Percentiles rank a stretch among this genome's conserved stretches.
Evolutionary conservation across 2,113 vertebrate genomes (phyloP).

Genomic region (Coptodon rendalli): DNA sequence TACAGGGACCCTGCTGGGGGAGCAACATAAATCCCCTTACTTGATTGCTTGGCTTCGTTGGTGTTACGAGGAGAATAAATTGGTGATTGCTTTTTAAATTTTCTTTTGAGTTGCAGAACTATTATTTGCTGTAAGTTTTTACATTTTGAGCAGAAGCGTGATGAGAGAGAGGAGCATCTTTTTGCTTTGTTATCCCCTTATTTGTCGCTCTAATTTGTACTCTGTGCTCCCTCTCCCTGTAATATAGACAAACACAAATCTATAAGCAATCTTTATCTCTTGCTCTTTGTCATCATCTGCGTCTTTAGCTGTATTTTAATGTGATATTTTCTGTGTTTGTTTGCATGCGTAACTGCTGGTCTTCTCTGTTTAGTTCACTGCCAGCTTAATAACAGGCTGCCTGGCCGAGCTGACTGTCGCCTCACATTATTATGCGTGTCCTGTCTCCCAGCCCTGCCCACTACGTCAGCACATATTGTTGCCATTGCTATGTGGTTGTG

Average conservation of each 20-base stretch:
- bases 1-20: background rate
- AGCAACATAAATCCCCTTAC: background rate
- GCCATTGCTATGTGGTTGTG: constrained; percentile 21
- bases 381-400: constrained; percentile 31
- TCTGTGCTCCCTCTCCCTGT: background rate
- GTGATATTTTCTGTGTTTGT: background rate
- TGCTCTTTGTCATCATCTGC: background rate
- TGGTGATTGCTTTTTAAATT: background rate
- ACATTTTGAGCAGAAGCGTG: background rate
- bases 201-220: background rate
- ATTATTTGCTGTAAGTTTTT: background rate
- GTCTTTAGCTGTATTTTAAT: background rate
- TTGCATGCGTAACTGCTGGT: background rate
- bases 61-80: background rate
- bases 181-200: background rate
- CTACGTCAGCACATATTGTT: constrained; percentile 46
- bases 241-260: background rate
- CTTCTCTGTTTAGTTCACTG: background rate
- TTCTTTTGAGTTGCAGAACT: background rate
- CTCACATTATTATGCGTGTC: constrained; percentile 40
- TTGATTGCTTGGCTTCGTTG: background rate
- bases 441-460: constrained; percentile 22
- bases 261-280: background rate
- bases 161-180: background rate
- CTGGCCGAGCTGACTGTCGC: constrained; percentile 6